Evolutionary conservation across 1,140 invertebrate genomes (phyloP), one percentile per base, ranked within the genome.

Genomic region (Rhizoglyphus robini): DNA sequence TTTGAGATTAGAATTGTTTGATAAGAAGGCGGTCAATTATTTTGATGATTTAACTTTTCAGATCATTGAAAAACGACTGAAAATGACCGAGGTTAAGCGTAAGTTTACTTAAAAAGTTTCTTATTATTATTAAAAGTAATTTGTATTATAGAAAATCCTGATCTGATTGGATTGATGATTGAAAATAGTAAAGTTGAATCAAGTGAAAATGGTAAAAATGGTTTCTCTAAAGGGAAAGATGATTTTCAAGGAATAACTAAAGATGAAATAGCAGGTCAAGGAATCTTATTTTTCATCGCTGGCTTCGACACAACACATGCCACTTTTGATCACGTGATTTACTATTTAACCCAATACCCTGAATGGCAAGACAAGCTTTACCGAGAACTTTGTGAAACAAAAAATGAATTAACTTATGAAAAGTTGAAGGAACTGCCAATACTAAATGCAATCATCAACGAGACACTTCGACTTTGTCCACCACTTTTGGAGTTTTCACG

Each of bases 271-370:
- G 75, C 83, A 1, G 80, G 81, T 0, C 83, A 86, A 68, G 79
- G 81, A 0, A 74, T 82, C 1, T 41, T 84, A 11, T 87, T 87
- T 69, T 84, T 86, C 68, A 74, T 79, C 2, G 85, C 81, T 64
- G 84, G 83, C 1, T 85, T 81, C 68, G 83, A 84, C 72, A 84
- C 83, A 0, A 79, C 81, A 0, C 74, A 80, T 1, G 79, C 78
- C 0, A 75, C 79, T 1, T 72, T 84, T 30, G 72, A 78, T 0
- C 82, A 82, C 66, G 72, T 79, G 0, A 72, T 78, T 1, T 81
- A 81, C 51, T 74, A 81, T 61, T 69, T 86, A 25, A 81, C 84
- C 3, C 69, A 75, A 27, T 72, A 85, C 65, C 79, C 75, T 0
- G 73, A 79, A 0, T 70, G 83, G 15, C 84, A 84, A 68, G 69